Percentiles rank a stretch among this genome's conserved stretches.
Evolutionary conservation across 2,888 invertebrate genomes (phyloP).

Genomic region (Campopleginae sp.): DNA sequence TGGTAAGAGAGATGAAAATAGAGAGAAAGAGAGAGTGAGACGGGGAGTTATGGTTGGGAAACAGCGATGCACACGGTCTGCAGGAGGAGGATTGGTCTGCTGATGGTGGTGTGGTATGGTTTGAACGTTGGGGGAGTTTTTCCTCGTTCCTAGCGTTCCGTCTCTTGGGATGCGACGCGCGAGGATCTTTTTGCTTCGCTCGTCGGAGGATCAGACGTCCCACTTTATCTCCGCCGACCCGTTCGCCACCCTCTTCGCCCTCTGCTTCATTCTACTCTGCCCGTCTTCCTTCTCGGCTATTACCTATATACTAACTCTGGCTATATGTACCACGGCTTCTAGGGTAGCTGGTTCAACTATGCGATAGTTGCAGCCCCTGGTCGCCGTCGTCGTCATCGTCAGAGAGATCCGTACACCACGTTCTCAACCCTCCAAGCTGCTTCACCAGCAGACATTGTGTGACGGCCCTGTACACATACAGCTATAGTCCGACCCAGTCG

Average conservation of each 20-base stretch:
- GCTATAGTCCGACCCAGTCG: constrained; percentile 30
- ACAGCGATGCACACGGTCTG: constrained; percentile 73
- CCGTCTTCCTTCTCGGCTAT: constrained; percentile 76
- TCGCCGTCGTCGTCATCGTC: constrained; percentile 54
- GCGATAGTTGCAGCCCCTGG: constrained; percentile 65
- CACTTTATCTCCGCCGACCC: constrained; percentile 85
- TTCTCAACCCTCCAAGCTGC: constrained; percentile 67
- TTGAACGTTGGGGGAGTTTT: constrained; percentile 74
- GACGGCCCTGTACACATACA: constrained; percentile 59
- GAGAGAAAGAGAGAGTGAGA: constrained; percentile 16
- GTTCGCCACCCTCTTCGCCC: constrained; percentile 84
- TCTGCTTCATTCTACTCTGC: constrained; percentile 81
- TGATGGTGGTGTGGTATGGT: constrained; percentile 66
- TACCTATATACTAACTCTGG: constrained; percentile 81
- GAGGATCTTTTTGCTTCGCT: constrained; percentile 83
- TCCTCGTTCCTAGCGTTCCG: constrained; percentile 76
- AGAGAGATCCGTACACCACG: constrained; percentile 67
- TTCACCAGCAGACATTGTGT: constrained; percentile 54
- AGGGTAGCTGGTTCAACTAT: constrained; percentile 45
- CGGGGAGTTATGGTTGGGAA: constrained; percentile 30
- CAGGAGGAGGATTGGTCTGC: constrained; percentile 68
- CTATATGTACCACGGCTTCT: constrained; percentile 83
- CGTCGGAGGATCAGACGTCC: constrained; percentile 84
- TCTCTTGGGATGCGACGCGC: constrained; percentile 75
- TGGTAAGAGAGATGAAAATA: constrained; percentile 19